Evolutionary conservation across 23 tunicate species (phyloP).

Genomic region (Trididemnum clinides): DNA sequence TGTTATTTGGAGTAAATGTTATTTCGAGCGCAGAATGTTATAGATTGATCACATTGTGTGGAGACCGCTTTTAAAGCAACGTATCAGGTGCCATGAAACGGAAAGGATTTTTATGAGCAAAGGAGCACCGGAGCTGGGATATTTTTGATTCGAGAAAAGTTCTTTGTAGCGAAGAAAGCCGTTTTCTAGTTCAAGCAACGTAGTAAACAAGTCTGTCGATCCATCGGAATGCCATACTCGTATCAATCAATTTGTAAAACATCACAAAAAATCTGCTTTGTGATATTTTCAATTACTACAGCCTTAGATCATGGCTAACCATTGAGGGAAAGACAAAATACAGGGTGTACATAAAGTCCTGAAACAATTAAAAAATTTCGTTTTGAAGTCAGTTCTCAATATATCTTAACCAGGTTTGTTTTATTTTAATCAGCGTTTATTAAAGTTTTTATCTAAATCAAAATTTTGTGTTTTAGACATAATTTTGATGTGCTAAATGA

Average conservation of each 20-base stretch:
- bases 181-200: not conserved
- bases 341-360: no score
- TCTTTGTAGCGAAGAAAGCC: not conserved
- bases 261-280: slow-evolving; percentile 1
- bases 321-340: not conserved
- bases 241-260: slow-evolving; percentile 10
- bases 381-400: no score
- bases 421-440: no score
- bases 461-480: no score
- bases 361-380: no score
- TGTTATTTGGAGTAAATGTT: not conserved
- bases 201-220: not conserved
- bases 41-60: not conserved
- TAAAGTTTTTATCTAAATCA: no score
- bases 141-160: not conserved
- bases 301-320: not conserved
- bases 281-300: not conserved
- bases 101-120: not conserved
- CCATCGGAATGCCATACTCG: not conserved
- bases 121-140: not conserved
- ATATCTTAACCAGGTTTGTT: no score
- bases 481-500: no score
- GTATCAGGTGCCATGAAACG: not conserved
- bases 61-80: slow-evolving; percentile 1
- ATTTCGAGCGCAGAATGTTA: not conserved